phyloP scores from a whole-genome alignment of 2,888 invertebrate genomes.

The Ormyrus labotus region DNA sequence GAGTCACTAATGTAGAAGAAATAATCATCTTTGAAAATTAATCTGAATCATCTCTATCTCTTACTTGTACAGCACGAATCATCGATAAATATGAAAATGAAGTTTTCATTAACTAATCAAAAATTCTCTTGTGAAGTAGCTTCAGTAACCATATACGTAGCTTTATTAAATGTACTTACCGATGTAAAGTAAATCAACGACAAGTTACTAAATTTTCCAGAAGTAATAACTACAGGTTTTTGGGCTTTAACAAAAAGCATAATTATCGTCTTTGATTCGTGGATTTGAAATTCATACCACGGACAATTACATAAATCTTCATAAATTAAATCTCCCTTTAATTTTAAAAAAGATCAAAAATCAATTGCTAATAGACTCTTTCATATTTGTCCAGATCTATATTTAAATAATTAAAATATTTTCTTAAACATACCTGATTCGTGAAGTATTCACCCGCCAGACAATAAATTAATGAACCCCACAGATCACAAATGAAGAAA shows the following conservation, averaged over 20 bases:
- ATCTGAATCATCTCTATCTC: neutral
- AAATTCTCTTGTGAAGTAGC: neutral
- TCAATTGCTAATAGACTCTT: neutral
- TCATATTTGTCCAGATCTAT: neutral
- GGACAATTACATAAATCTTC: neutral
- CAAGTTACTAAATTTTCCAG: conserved; percentile 59
- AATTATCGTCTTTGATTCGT: conserved; percentile 27
- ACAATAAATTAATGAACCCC: neutral
- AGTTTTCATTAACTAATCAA: conserved; percentile 54
- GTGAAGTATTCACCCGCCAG: neutral
- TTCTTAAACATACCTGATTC: neutral
- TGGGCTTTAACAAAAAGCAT: conserved; percentile 58
- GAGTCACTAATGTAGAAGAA: no score
- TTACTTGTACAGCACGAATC: neutral
- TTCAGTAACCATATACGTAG: neutral
- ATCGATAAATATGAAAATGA: conserved; percentile 51
- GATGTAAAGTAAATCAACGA: conserved; percentile 57
- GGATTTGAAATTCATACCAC: neutral
- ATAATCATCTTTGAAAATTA: no score
- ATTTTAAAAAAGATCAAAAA: neutral
- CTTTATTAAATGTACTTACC: conserved; percentile 49
- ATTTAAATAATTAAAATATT: neutral
- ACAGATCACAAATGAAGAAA: neutral
- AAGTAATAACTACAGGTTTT: conserved; percentile 56
- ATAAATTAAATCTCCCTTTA: neutral